These are phyloP conservation scores for Centropyge bicolor DNA, from an alignment of 2,797 vertebrate genomes.

Conservation along the genomic window DNA sequence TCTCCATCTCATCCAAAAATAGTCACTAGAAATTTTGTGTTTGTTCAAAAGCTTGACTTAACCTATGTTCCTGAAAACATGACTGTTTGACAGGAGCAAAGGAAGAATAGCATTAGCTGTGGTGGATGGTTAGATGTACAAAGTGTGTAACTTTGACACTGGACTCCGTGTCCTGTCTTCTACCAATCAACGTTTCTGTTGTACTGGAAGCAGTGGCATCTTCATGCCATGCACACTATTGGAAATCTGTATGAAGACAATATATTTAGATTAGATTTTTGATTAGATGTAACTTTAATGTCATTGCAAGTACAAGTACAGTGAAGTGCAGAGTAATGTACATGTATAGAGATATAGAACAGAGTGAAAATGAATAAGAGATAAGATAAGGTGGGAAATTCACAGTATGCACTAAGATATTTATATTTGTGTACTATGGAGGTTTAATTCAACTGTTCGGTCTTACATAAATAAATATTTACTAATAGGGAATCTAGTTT, in stretches of 20 bases:
- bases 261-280: background rate
- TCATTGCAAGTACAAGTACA: too few species aligned
- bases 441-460: background rate
- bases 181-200: background rate
- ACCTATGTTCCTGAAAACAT: background rate
- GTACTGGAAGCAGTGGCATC: background rate
- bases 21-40: too few species aligned
- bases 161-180: too few species aligned
- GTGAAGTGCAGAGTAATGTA: too few species aligned
- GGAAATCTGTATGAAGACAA: background rate
- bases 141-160: too few species aligned
- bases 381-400: too few species aligned
- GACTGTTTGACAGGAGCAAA: background rate
- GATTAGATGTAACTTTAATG: too few species aligned
- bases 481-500: too few species aligned
- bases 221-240: background rate
- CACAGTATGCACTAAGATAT: too few species aligned
- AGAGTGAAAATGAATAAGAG: too few species aligned
- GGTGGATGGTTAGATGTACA: background rate
- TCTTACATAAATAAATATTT: background rate
- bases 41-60: background rate
- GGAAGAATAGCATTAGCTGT: background rate
- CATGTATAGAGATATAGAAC: too few species aligned
- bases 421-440: background rate
- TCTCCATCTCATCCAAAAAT: background rate